phyloP scores from a whole-genome alignment of 2,113 vertebrate genomes.

The Brachirus orientalis region DNA sequence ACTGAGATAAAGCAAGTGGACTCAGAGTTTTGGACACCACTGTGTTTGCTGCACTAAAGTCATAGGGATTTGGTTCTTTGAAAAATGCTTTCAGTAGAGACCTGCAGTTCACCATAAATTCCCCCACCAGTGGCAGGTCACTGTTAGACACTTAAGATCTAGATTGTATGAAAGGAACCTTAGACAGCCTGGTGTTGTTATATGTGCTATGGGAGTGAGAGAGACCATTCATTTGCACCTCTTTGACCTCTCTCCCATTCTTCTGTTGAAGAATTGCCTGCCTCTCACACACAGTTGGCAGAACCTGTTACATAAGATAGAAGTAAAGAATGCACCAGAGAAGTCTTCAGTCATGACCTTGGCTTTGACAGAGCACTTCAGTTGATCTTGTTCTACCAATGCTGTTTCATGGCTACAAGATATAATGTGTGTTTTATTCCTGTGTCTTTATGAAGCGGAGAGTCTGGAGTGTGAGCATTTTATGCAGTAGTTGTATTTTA shows the following conservation, averaged over 20 bases:
- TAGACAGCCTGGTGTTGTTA: constrained; percentile 54
- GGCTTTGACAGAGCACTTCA: constrained; percentile 47
- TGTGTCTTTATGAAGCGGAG: background rate
- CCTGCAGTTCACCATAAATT: constrained; percentile 39
- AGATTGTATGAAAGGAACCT: constrained; percentile 48
- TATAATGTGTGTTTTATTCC: constrained; percentile 29
- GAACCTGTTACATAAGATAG: constrained; percentile 57
- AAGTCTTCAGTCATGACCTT: constrained; percentile 66
- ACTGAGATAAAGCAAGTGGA: background rate
- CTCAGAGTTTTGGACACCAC: background rate
- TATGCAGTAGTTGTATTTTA: background rate
- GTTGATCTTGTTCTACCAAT: constrained; percentile 17
- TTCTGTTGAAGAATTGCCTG: constrained; percentile 59
- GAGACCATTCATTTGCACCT: constrained; percentile 66
- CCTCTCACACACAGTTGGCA: constrained; percentile 53
- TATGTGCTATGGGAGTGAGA: constrained; percentile 45
- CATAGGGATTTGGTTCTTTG: background rate
- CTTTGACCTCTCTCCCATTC: constrained; percentile 61
- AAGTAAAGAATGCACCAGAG: constrained; percentile 61
- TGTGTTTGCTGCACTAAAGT: constrained; percentile 12
- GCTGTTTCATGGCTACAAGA: constrained; percentile 40
- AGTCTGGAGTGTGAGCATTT: background rate
- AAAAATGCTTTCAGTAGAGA: background rate
- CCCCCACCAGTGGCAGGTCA: constrained; percentile 36
- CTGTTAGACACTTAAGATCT: constrained; percentile 43